Base-by-base conservation (phyloP, 2,888 invertebrate genomes). In the Carabus problematicus region DNA sequence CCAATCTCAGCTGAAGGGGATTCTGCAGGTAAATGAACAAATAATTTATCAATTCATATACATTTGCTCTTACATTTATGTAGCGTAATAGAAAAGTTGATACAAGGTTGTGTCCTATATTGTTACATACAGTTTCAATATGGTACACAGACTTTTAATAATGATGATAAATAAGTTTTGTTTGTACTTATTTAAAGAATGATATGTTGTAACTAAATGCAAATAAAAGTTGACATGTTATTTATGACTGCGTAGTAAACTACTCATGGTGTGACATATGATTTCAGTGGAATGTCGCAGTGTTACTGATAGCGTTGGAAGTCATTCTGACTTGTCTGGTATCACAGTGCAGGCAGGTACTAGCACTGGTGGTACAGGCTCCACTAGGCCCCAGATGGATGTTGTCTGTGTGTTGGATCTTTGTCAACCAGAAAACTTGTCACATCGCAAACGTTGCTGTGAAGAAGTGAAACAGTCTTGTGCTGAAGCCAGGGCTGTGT, bases 381-480 rank as follows among this genome's bases (percentile, higher is more conserved):
- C 79, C 70, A 82, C 81, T 40, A 82, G 89, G 74, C 88, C 90
- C 19, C 87, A 88, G 75, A 94, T 95, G 92, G 94, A 95, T 81
- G 92, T 96, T 72, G 95, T 91, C 62, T 94, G 94, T 83, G 92
- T 95, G 72, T 85, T 95, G 75, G 95, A 95, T 83, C 81, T 92
- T 70, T 83, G 79, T 75, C 89, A 92, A 79, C 84, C 88, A 18
- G 89, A 90, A 74, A 88, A 92, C 81, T 81, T 92, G 74, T 82
- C 85, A 62, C 92, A 94, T 74, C 87, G 96, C 63, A 91, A 90
- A 82, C 87, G 88, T 79, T 95, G 95, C 11, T 84, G 92, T 71
- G 94, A 95, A 75, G 95, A 95, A 84, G 89, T 95, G 16, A 88
- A 89, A 75, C 87, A 91, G 79, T 93, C 94, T 16, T 93, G 95